Evolutionary conservation across 2,888 invertebrate species (phyloP), one percentile per base, ranked within the genome.

Genomic region (Chirona hameri): DNA sequence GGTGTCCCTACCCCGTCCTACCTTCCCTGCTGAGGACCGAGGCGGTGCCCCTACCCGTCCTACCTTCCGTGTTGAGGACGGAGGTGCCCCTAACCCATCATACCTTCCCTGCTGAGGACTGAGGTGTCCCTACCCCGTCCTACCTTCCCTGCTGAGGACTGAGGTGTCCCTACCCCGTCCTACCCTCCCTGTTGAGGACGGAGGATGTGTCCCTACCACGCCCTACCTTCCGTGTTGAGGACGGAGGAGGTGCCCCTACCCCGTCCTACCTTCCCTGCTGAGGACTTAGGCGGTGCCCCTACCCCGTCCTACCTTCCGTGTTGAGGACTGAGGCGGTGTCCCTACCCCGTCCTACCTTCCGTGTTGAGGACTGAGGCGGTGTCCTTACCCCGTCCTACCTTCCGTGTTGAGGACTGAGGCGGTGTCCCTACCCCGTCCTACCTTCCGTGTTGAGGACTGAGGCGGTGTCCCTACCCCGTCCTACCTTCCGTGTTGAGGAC

Each of bases 371-470:
- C 81, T n/a, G 83, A 83, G 9, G 81, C 72, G 0, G 83, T 81
- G 65, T 83, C 83, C n/a, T n/a, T 5, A 39, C n/a, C 39, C 7
- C 39, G 39, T 2, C 39, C 46, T 31, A 82, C 83, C 83, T 46
- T 83, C 83, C 21, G 83, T 83, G 72, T 83, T 83, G 81, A 83
- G 69, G 15, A 83, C 81, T n/a, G 83, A 83, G 9, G 81, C 72
- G 0, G 83, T 81, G 65, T 83, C 83, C n/a, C n/a, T 5, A 39
- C n/a, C 39, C 7, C 39, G 39, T 2, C 39, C 46, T 31, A 82
- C 83, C 83, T 46, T 83, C 83, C 21, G 83, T 83, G 72, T 83
- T 83, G 81, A 83, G 69, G 15, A 83, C 81, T n/a, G 83, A 83
- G 9, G 81, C 72, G 0, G 83, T 81, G 65, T 83, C 83, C n/a